Percentiles rank a stretch among this genome's conserved stretches.
Evolutionary conservation across 2,797 vertebrate species (phyloP).

Genomic region (Echiichthys vipera): DNA sequence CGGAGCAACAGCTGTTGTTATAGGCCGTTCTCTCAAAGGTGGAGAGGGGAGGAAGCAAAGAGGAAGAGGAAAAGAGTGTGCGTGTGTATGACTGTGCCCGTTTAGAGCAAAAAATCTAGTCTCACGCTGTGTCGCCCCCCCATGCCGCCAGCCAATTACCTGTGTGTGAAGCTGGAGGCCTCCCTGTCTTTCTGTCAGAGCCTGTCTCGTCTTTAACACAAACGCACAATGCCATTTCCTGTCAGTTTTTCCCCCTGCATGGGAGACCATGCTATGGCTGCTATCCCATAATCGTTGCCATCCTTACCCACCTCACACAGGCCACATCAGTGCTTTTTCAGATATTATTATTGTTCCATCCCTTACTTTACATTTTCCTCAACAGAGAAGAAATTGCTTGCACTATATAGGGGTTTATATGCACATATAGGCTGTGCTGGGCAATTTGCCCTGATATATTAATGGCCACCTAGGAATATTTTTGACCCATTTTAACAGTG

Average conservation of each 20-base stretch:
- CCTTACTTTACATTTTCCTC: conserved; percentile 20
- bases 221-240: conserved; percentile 69
- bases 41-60: conserved; percentile 43
- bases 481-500: conserved; percentile 33
- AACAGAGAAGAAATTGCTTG: conserved; percentile 11
- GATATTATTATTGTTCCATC: conserved; percentile 33
- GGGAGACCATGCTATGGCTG: conserved; percentile 30
- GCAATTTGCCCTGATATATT: conserved; percentile 17
- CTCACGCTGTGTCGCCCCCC: conserved; percentile 66
- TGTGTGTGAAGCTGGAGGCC: conserved; percentile 60
- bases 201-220: conserved; percentile 37
- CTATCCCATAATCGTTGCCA: conserved; percentile 55
- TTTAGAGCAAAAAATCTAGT: conserved; percentile 60
- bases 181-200: conserved; percentile 56
- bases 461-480: conserved; percentile 28
- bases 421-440: conserved; percentile 7
- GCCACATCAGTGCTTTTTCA: conserved; percentile 42
- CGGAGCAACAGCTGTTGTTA: conserved; percentile 74
- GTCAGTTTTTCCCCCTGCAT: conserved; percentile 45
- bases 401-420: conserved; percentile 3
- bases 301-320: conserved; percentile 29
- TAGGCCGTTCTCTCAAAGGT: conserved; percentile 56
- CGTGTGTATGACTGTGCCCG: background rate
- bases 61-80: conserved; percentile 32
- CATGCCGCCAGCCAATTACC: conserved; percentile 81